Conservation (phyloP, 2,888 invertebrate genomes). For the Drosophila stalkeri region DNA sequence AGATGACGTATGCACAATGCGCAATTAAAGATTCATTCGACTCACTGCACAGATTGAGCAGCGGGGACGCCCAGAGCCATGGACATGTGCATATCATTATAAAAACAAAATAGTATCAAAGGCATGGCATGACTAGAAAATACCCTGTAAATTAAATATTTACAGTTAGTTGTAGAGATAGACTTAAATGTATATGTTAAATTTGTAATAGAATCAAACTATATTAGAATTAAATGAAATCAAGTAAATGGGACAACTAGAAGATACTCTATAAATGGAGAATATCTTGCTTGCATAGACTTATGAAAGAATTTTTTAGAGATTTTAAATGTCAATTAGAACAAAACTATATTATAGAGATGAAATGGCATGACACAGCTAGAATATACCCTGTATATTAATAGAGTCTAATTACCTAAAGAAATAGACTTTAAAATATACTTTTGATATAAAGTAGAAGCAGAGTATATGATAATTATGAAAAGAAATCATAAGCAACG, state of each 20-base stretch:
- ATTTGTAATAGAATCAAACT: too few species aligned
- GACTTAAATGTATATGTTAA: too few species aligned
- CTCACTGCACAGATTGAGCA: constrained; percentile 50
- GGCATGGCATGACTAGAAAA: not conserved
- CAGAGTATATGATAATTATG: not conserved
- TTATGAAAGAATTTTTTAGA: not conserved
- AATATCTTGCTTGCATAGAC: too few species aligned
- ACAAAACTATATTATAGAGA: not conserved
- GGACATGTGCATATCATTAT: constrained; percentile 59
- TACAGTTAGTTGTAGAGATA: too few species aligned
- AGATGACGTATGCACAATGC: constrained; percentile 28
- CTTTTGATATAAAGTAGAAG: not conserved
- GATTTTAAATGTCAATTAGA: not conserved
- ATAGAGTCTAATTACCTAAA: not conserved
- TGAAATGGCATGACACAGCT: not conserved
- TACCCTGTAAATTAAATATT: not conserved
- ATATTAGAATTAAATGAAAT: too few species aligned
- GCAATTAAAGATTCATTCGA: constrained; percentile 44
- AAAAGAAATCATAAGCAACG: not conserved
- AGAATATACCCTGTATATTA: not conserved
- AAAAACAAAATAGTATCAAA: not conserved
- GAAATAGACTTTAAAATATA: not conserved
- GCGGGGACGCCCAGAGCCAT: constrained; percentile 12
- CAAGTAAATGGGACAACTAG: too few species aligned
- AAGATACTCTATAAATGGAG: too few species aligned